Conservation (phyloP, 2,797 vertebrate species). For the Diglossa cyanea region DNA sequence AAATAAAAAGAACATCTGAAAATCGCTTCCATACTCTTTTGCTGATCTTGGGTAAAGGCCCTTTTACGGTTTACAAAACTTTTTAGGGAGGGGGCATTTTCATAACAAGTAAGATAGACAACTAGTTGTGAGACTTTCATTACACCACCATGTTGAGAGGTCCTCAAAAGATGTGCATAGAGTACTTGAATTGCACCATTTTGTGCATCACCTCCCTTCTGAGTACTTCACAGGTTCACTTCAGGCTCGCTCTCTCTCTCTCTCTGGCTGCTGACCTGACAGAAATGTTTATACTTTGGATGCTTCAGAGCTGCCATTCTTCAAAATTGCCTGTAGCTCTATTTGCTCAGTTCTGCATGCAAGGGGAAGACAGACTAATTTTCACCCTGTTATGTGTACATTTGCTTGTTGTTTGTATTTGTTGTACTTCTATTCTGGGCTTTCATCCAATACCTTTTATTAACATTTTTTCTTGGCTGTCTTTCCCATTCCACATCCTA, state of each 20-base stretch:
- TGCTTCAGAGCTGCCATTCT: not conserved
- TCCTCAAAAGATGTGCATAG: not conserved
- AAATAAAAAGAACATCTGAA: not conserved
- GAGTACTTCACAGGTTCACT: not conserved
- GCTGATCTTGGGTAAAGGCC: not conserved
- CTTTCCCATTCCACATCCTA: not conserved
- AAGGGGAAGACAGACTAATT: not conserved
- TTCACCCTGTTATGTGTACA: slow-evolving; percentile 29
- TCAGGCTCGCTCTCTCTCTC: not conserved
- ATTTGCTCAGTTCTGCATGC: not conserved
- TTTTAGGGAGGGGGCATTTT: not conserved
- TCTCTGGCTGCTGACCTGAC: not conserved
- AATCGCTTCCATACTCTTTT: not conserved
- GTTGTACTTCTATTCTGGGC: slow-evolving; percentile 45
- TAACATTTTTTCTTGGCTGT: slow-evolving; percentile 49
- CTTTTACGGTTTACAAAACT: not conserved
- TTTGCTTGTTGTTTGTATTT: slow-evolving; percentile 49
- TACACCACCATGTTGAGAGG: fast-evolving
- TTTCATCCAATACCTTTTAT: slow-evolving; percentile 47
- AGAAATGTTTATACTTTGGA: not conserved
- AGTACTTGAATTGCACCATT: not conserved
- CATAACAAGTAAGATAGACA: not conserved
- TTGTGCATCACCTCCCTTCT: not conserved
- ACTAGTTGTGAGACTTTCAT: not conserved
- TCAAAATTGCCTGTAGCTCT: not conserved